Base-by-base conservation (phyloP, 2,888 invertebrate genomes). In the Chrysodeixis includens region DNA sequence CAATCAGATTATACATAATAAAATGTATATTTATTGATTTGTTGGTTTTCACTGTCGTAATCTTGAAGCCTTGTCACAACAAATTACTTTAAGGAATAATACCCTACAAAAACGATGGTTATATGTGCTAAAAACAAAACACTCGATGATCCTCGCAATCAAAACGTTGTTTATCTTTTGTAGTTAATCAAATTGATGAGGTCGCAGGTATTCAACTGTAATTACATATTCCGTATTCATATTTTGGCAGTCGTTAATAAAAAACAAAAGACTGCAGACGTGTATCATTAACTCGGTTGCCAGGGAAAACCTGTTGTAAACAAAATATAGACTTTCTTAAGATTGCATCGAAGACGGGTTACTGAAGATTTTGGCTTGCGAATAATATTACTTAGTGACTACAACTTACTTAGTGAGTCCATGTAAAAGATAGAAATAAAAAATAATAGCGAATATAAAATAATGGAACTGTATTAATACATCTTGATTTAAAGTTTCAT, bases 311-410 rank as follows among this genome's bases (percentile, higher is more conserved):
- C 63, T 12, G 61, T 30, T 51, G 6, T 8, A 61, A 53, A 61
- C 65, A 63, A 32, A 65, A 71, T 66, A 52, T 59, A 62, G 76
- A 71, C 75, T 74, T 68, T 68, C 68, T 66, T 63, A 49, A 54
- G 35, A n/a, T 60, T 64, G 61, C 64, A 58, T 14, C 59, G 18
- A 16, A 6, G 10, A 66, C 52, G 53, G 66, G 64, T 74, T 66
- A 66, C 54, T 51, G 64, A 64, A 66, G 7, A 57, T 44, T 69
- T 51, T 63, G 69, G 73, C 74, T 59, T 49, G 62, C 46, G 73
- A 76, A 72, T 75, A 30, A 0, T 60, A 62, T 56, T n/a, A n/a
- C n/a, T 18, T 30, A 56, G 22, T 26, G 5, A 30, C 20, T 46
- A 18, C 1, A 46, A 8, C 16, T 46, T 46, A n/a, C n/a, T n/a